Evolutionary conservation across 2,113 vertebrate species (phyloP).

Genomic region (Corythaixoides concolor): DNA sequence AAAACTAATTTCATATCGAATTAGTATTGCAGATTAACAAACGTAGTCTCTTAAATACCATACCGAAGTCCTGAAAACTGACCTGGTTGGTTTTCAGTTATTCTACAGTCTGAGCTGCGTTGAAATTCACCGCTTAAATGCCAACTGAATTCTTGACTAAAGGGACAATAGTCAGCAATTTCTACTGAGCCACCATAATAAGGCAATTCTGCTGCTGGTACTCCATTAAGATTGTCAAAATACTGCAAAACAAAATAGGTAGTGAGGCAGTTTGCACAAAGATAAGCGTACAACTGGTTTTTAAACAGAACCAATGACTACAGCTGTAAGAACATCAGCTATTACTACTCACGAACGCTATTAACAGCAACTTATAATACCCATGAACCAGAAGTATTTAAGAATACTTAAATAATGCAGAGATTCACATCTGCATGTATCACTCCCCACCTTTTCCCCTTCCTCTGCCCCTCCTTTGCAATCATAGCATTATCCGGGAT

Average conservation of each 20-base stretch:
- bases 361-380: not conserved
- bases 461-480: not conserved
- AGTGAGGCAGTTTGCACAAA: not conserved
- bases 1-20: not conserved
- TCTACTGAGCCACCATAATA: constrained; percentile 94
- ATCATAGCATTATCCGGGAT: not conserved
- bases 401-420: not conserved
- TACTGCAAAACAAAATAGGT: constrained; percentile 78
- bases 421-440: not conserved
- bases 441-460: too few relatives aligned
- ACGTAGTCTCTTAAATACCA: not conserved
- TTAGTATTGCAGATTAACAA: not conserved
- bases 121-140: constrained; percentile 94
- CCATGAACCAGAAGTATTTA: not conserved
- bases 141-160: constrained; percentile 98
- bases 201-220: constrained; percentile 80
- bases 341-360: not conserved
- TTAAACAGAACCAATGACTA: not conserved
- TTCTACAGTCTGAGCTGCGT: constrained; percentile 91
- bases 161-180: constrained; percentile 97
- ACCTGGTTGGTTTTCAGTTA: constrained; percentile 93
- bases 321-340: not conserved
- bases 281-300: not conserved
- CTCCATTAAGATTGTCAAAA: constrained; percentile 87
- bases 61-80: constrained; percentile 6